Evolutionary conservation across 1,140 invertebrate species (phyloP).

Genomic region (Agraylea sexmaculata): DNA sequence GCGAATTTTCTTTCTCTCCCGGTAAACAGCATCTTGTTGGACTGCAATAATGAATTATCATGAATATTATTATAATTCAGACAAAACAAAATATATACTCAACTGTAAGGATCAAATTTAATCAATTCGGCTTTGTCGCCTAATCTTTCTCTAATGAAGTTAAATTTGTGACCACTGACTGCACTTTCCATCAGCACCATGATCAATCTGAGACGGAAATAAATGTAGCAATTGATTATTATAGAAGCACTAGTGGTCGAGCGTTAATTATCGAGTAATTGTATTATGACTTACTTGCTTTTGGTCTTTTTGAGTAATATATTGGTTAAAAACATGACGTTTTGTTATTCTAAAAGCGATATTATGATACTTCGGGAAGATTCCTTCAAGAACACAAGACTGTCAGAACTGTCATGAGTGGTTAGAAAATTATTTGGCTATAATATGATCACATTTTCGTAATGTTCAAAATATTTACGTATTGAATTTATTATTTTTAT

Average conservation of each 20-base stretch:
- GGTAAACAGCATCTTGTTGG: constrained; percentile 47
- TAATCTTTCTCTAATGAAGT: constrained; percentile 52
- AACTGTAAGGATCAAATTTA: constrained; percentile 65
- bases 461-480: no score
- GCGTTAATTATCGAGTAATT: background rate
- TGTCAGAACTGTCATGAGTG: no score
- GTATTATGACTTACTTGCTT: constrained; percentile 31
- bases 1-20: constrained; percentile 52
- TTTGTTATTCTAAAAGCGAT: no score
- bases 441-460: no score
- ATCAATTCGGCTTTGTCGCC: constrained; percentile 68
- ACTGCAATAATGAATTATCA: constrained; percentile 41
- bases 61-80: constrained; percentile 13
- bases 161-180: constrained; percentile 59
- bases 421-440: no score
- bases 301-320: constrained; percentile 34
- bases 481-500: no score
- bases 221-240: background rate
- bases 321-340: constrained; percentile 38
- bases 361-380: no score
- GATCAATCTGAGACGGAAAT: constrained; percentile 44
- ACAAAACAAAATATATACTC: constrained; percentile 25
- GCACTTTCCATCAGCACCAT: constrained; percentile 68
- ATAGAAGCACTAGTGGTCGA: constrained; percentile 3
- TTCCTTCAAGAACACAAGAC: no score